phyloP scores from a whole-genome alignment of 2,113 vertebrate genomes.

The Zosterops japonicus region DNA sequence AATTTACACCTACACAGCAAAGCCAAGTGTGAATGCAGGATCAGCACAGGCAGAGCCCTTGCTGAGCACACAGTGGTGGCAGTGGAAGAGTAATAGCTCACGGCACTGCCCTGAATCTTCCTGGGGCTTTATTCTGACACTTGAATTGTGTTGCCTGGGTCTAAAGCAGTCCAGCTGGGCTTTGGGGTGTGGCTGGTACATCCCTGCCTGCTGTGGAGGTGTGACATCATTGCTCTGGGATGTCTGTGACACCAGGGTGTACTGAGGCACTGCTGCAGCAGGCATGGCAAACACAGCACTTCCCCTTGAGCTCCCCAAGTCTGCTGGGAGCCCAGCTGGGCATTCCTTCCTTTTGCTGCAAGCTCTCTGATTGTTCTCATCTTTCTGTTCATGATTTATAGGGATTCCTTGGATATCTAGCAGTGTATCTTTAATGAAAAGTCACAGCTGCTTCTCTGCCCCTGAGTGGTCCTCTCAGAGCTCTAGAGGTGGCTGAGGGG shows the following conservation, averaged over 20 bases:
- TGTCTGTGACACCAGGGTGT: accelerated
- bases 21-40: background rate
- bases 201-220: background rate
- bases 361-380: background rate
- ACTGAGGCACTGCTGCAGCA: background rate
- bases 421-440: background rate
- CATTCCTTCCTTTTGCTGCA: background rate
- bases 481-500: background rate
- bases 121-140: background rate
- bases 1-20: background rate
- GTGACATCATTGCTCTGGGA: accelerated
- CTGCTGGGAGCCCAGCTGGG: background rate
- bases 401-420: background rate
- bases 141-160: background rate
- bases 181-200: background rate
- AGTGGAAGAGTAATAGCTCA: background rate
- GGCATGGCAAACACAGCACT: background rate
- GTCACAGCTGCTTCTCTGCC: background rate
- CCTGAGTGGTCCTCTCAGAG: background rate
- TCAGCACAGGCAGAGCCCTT: background rate
- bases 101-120: background rate
- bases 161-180: background rate
- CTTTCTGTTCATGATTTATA: background rate
- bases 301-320: background rate
- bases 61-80: background rate